A percentile compares a stretch with the other conserved stretches of the same genome.
These are phyloP conservation scores for Microcebus tavaratra DNA, from an alignment of 2,113 vertebrate species.

Conservation along the genomic window DNA sequence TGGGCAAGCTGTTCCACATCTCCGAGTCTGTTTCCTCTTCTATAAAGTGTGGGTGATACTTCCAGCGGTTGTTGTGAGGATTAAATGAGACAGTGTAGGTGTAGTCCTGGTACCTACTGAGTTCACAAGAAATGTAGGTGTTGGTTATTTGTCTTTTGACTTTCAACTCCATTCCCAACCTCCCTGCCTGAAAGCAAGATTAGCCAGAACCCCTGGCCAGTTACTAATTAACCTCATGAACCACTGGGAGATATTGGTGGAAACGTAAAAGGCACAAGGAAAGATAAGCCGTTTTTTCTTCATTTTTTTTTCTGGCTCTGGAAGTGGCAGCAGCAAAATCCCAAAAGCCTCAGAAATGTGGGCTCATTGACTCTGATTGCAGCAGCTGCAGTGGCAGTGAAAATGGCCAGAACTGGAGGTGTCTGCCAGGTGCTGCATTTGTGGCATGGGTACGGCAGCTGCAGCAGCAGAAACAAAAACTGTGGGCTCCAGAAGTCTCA, in stretches of 20 bases:
- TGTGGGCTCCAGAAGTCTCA: not conserved
- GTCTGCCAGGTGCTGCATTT: not conserved
- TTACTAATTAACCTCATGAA: not conserved
- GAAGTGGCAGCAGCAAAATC: not conserved
- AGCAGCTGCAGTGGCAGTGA: not conserved
- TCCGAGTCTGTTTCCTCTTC: not conserved
- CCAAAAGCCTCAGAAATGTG: not conserved
- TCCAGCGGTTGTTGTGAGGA: not conserved
- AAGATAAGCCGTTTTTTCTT: not conserved
- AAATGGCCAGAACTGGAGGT: not conserved
- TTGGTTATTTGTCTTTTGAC: not conserved
- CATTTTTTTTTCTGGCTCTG: not conserved
- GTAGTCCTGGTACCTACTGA: not conserved
- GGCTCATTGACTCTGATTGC: not conserved
- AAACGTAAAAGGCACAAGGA: not conserved
- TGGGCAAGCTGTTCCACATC: not conserved
- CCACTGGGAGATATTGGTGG: not conserved
- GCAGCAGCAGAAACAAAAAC: not conserved
- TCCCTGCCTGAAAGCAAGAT: not conserved
- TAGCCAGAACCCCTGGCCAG: not conserved
- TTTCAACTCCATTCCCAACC: not conserved
- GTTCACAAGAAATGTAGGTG: not conserved
- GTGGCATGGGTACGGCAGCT: not conserved
- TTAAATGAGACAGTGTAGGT: not conserved
- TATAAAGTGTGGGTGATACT: not conserved